phyloP scores from a whole-genome alignment of 2,888 invertebrate species.

The Agrochola lota region DNA sequence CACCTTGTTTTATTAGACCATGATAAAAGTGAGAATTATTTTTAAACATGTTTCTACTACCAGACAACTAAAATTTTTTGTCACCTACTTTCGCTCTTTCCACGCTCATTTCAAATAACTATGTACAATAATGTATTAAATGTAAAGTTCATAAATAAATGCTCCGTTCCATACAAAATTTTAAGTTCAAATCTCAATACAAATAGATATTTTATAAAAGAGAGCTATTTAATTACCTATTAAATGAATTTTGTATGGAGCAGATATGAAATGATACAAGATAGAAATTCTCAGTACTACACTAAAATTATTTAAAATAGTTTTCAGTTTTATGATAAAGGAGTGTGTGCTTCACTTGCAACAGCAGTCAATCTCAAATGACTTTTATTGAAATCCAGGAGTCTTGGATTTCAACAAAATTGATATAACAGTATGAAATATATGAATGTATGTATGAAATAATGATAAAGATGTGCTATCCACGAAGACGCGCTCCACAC shows the following conservation, averaged over 20 bases:
- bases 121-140: slow-evolving; percentile 21
- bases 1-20: too few relatives aligned
- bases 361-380: too few relatives aligned
- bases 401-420: too few relatives aligned
- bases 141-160: slow-evolving; percentile 15
- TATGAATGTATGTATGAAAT: too few relatives aligned
- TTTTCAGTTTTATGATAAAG: background rate
- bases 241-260: slow-evolving; percentile 25
- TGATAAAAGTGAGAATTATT: background rate
- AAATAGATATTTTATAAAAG: slow-evolving; percentile 11
- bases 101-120: background rate
- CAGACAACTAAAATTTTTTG: background rate
- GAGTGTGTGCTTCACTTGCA: too few relatives aligned
- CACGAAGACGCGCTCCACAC: too few relatives aligned
- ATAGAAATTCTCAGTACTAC: slow-evolving; percentile 26
- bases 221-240: slow-evolving; percentile 11
- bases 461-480: too few relatives aligned
- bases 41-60: background rate
- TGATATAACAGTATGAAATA: too few relatives aligned
- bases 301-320: slow-evolving; percentile 4
- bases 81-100: slow-evolving; percentile 39
- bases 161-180: slow-evolving; percentile 36
- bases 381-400: too few relatives aligned
- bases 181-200: background rate
- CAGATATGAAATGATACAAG: slow-evolving; percentile 2